A percentile compares a stretch with the other conserved stretches of the same genome.
Evolutionary conservation across 1,140 invertebrate genomes (phyloP).

Genomic region (Drosophila nikananu): DNA sequence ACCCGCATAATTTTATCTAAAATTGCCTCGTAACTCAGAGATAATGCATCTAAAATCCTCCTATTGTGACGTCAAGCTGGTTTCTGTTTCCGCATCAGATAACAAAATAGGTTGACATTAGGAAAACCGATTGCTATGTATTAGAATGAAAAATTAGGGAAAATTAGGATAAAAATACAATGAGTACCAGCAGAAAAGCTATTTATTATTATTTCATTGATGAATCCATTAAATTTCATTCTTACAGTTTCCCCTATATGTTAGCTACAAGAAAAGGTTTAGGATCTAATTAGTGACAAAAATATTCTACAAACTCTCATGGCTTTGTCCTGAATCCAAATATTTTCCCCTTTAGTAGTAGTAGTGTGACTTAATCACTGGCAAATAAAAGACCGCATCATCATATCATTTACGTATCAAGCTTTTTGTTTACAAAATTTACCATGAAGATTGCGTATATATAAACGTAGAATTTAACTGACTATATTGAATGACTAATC

Average conservation of each 20-base stretch:
- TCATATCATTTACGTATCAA: slow-evolving; percentile 1
- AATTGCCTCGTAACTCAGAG: not conserved
- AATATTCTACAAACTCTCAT: not conserved
- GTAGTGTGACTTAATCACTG: slow-evolving; percentile 2
- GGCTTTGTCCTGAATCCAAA: not conserved
- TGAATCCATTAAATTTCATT: not conserved
- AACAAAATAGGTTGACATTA: slow-evolving; percentile 20
- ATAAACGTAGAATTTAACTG: slow-evolving; percentile 7
- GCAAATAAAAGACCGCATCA: not conserved
- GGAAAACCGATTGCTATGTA: not conserved
- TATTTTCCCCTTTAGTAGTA: not conserved
- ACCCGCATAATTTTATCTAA: slow-evolving; percentile 1
- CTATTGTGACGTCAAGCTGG: slow-evolving; percentile 8
- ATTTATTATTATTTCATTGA: not conserved
- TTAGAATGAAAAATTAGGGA: not conserved
- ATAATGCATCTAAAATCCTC: not conserved
- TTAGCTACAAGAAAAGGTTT: not conserved
- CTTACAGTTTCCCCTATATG: too few relatives aligned
- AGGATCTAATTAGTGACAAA: not conserved
- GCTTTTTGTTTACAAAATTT: slow-evolving; percentile 30
- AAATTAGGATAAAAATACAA: not conserved
- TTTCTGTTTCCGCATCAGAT: slow-evolving; percentile 14
- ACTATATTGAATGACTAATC: slow-evolving; percentile 32
- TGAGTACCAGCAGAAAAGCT: too few relatives aligned
- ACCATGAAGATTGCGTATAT: slow-evolving; percentile 20